Evolutionary conservation across 2,113 vertebrate genomes (phyloP).

Genomic region (Anolis carolinensis): DNA sequence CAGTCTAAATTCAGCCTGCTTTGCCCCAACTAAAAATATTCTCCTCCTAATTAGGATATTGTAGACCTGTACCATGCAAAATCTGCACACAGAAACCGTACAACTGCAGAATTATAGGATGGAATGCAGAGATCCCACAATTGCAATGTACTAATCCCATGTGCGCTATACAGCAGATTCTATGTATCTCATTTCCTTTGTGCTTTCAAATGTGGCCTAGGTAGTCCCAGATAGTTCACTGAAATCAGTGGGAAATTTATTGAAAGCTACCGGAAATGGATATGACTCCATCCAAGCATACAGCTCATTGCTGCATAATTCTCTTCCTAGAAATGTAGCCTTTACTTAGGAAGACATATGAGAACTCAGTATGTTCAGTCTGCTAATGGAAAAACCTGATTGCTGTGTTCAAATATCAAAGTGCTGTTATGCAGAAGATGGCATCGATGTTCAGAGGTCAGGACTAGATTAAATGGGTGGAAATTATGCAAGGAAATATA

Average conservation of each 20-base stretch:
- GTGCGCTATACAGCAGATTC: neutral
- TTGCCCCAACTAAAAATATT: conserved; percentile 5
- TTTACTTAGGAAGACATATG: neutral
- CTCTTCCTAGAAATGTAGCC: neutral
- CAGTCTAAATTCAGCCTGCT: neutral
- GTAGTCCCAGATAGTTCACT: neutral
- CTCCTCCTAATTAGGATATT: neutral
- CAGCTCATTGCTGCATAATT: neutral
- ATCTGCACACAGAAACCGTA: neutral
- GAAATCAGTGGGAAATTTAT: neutral
- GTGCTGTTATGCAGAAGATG: neutral
- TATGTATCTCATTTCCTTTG: neutral
- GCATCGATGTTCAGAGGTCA: neutral
- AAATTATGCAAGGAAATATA: neutral
- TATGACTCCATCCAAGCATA: neutral
- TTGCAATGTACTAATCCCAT: neutral
- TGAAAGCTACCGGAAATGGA: neutral
- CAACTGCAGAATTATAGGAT: neutral
- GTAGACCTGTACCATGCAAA: neutral
- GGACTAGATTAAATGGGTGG: neutral
- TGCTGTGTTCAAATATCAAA: neutral
- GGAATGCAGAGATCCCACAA: neutral
- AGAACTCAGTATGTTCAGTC: neutral
- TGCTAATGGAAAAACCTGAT: neutral
- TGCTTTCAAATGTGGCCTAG: neutral